These are phyloP conservation scores for Ischnus inquisitorius DNA, from an alignment of 2,888 invertebrate species.

Conservation along the genomic window DNA sequence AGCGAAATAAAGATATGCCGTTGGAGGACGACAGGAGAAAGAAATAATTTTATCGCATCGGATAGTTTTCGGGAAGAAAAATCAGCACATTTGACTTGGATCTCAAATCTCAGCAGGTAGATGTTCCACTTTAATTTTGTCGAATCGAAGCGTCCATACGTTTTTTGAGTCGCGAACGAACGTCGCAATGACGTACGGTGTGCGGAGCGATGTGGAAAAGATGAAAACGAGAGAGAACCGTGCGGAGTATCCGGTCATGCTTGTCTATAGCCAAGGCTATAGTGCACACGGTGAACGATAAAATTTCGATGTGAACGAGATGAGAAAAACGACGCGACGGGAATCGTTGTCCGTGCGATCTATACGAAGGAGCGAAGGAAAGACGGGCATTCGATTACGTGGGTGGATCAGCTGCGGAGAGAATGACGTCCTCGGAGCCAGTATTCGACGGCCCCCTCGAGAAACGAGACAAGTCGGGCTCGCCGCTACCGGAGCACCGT, in stretches of 20 bases:
- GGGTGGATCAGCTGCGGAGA: slow-evolving; percentile 69
- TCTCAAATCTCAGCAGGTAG: too few species aligned
- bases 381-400: slow-evolving; percentile 64
- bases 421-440: slow-evolving; percentile 65
- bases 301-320: slow-evolving; percentile 60
- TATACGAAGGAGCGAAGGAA: slow-evolving; percentile 34
- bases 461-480: slow-evolving; percentile 44
- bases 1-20: too few species aligned
- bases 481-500: slow-evolving; percentile 1
- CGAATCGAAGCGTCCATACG: background rate
- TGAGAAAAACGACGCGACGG: slow-evolving; percentile 39
- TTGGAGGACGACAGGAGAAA: too few species aligned
- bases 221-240: background rate
- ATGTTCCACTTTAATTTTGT: background rate
- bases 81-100: too few species aligned
- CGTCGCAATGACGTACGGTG: background rate
- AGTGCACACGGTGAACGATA: slow-evolving; percentile 37
- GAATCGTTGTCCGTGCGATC: slow-evolving; percentile 25
- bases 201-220: background rate
- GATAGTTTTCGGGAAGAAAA: too few species aligned
- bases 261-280: background rate
- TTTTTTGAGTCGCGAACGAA: background rate
- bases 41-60: too few species aligned
- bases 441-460: slow-evolving; percentile 49
- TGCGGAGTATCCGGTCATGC: background rate